Percentiles rank a stretch among this genome's conserved stretches.
Conservation (phyloP, 2,888 invertebrate species). For the Drosophila siamana region DNA sequence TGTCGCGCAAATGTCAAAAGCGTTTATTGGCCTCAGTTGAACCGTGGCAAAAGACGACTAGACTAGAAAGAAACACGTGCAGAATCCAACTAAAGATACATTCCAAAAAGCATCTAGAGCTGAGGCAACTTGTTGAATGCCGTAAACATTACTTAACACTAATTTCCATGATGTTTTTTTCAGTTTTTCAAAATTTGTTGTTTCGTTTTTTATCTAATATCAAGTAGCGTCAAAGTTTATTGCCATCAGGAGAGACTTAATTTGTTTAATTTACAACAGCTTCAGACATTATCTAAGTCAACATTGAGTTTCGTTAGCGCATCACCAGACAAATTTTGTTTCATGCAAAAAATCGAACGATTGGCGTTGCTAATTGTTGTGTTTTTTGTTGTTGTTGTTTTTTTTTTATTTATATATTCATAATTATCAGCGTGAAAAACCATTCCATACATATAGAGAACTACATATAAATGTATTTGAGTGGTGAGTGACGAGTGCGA, state of each 20-base stretch:
- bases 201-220: not conserved
- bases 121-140: slow-evolving; percentile 46
- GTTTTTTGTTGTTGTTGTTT: slow-evolving; percentile 21
- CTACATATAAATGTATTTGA: slow-evolving; percentile 15
- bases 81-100: slow-evolving; percentile 4
- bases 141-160: not conserved
- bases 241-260: not conserved
- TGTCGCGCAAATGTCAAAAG: slow-evolving; percentile 56
- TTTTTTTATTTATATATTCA: slow-evolving; percentile 11
- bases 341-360: slow-evolving; percentile 26
- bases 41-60: slow-evolving; percentile 9
- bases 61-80: slow-evolving; percentile 35
- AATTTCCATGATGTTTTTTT: not conserved
- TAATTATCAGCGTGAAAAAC: slow-evolving; percentile 50
- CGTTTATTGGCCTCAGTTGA: slow-evolving; percentile 65
- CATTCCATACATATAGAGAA: slow-evolving; percentile 6
- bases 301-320: slow-evolving; percentile 12
- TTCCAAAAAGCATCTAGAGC: not conserved
- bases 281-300: slow-evolving; percentile 14
- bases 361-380: slow-evolving; percentile 36
- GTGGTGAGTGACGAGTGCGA: slow-evolving; percentile 41
- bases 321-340: slow-evolving; percentile 17
- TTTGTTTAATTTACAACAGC: slow-evolving; percentile 9
- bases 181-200: not conserved
- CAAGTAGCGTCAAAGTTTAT: not conserved